Base-by-base conservation (phyloP, 2,797 vertebrate species). In the Picus viridis region DNA sequence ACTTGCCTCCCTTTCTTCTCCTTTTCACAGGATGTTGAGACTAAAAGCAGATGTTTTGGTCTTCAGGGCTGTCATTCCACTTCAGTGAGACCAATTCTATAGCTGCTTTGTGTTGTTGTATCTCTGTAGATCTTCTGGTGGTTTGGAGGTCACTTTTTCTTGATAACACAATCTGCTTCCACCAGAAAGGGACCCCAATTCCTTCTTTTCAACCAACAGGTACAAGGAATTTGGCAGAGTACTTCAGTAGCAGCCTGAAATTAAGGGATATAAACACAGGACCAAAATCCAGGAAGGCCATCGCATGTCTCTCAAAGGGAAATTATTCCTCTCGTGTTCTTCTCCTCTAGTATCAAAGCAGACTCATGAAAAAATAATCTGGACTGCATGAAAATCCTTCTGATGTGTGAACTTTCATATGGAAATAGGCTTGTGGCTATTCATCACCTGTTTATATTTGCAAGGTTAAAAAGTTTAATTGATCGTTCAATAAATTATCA, bases 401-500 rank as follows among this genome's bases (percentile, higher is more conserved):
- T n/a, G 53, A 74, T 83, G 70, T n/a, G 71, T 96, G 95, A 95
- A 95, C 91, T 96, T 95, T 96, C 88, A n/a, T 94, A 93, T 68
- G 77, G 61, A 94, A 92, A 95, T 95, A 94, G 61, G 84, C 89
- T 76, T 86, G 86, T 95, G 93, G 85, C 64, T 97, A 94, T 95
- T 96, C 94, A 69, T 94, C 83, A 88, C 76, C 90, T 95, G 88
- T 95, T 97, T 97, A 89, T 96, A 94, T 97, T 97, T 97, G 93
- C 86, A 91, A 94, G 92, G 82, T 94, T 95, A 91, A 97, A 96
- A 97, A 95, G 95, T 97, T 96, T 96, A 97, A 98, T 98, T 97
- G 97, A 97, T 97, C 90, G 94, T 95, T 97, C 98, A 97, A 97
- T 98, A 97, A 97, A 98, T 98, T 98, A 98, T 98, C 98, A 97